These are phyloP conservation scores for Fistularia commersonii DNA, from an alignment of 2,797 vertebrate genomes.

Conservation along the genomic window DNA sequence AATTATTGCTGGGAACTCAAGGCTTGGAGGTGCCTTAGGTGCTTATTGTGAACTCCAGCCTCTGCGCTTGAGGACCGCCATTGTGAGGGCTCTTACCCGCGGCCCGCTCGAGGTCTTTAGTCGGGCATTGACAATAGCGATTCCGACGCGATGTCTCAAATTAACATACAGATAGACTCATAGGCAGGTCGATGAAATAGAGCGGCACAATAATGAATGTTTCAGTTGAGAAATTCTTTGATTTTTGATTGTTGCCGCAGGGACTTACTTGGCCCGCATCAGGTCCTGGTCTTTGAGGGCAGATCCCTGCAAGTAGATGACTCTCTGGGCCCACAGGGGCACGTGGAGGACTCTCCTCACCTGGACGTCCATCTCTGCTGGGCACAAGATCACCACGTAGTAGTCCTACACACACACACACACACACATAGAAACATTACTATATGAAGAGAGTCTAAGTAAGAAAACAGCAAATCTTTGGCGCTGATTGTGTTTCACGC, in stretches of 20 bases:
- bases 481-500: no score
- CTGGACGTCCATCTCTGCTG: slow-evolving; percentile 83
- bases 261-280: slow-evolving; percentile 84
- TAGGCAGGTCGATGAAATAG: no score
- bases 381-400: slow-evolving; percentile 85
- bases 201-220: no score
- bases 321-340: slow-evolving; percentile 83
- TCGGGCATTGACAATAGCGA: no score
- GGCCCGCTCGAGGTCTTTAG: no score
- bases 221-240: no score
- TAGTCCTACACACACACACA: slow-evolving; percentile 71
- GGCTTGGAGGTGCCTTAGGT: slow-evolving; percentile 14
- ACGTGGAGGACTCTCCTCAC: slow-evolving; percentile 82
- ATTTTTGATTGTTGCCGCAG: neutral
- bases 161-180: no score
- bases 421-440: slow-evolving; percentile 15
- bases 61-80: neutral
- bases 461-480: no score
- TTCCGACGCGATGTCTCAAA: no score
- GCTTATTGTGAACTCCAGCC: slow-evolving; percentile 28
- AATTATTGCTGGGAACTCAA: no score
- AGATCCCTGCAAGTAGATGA: slow-evolving; percentile 85
- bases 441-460: slow-evolving; percentile 1
- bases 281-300: slow-evolving; percentile 85
- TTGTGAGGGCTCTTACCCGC: slow-evolving; percentile 2